Percentiles rank a stretch among this genome's conserved stretches.
Evolutionary conservation across 2,888 invertebrate species (phyloP).

Genomic region (Andrena praecox): DNA sequence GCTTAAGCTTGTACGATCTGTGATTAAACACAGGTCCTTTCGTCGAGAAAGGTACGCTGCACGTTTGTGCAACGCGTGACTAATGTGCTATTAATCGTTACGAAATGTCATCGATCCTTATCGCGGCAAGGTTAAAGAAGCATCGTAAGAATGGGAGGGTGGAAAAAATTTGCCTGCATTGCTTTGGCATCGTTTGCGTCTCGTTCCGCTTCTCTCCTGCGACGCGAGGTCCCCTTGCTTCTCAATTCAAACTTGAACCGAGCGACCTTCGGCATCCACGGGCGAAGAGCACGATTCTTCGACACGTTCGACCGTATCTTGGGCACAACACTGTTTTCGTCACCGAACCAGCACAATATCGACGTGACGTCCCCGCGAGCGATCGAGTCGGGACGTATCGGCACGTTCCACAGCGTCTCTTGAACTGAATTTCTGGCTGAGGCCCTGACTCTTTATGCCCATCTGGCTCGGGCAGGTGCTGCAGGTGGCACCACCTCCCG

Average conservation of each 20-base stretch:
- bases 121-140: not conserved
- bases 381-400: slow-evolving; percentile 46
- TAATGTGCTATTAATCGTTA: not conserved
- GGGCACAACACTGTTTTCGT: slow-evolving; percentile 43
- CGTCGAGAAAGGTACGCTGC: not conserved
- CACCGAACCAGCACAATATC: slow-evolving; percentile 37
- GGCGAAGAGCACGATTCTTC: slow-evolving; percentile 15
- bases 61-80: not conserved
- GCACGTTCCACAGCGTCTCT: slow-evolving; percentile 61
- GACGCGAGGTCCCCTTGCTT: slow-evolving; percentile 41
- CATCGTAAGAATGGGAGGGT: slow-evolving; percentile 10
- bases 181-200: slow-evolving; percentile 69
- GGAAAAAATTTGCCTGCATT: slow-evolving; percentile 68
- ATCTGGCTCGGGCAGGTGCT: slow-evolving; percentile 70
- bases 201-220: slow-evolving; percentile 67
- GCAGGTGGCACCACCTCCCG: slow-evolving; percentile 70
- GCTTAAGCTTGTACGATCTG: slow-evolving; percentile 12
- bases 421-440: slow-evolving; percentile 69
- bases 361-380: slow-evolving; percentile 25
- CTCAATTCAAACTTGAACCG: slow-evolving; percentile 46
- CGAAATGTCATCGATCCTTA: not conserved
- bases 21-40: not conserved
- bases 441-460: slow-evolving; percentile 72
- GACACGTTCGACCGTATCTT: not conserved
- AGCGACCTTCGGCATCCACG: slow-evolving; percentile 39